Conservation (phyloP, 1,140 invertebrate species). For the Solen grandis region DNA sequence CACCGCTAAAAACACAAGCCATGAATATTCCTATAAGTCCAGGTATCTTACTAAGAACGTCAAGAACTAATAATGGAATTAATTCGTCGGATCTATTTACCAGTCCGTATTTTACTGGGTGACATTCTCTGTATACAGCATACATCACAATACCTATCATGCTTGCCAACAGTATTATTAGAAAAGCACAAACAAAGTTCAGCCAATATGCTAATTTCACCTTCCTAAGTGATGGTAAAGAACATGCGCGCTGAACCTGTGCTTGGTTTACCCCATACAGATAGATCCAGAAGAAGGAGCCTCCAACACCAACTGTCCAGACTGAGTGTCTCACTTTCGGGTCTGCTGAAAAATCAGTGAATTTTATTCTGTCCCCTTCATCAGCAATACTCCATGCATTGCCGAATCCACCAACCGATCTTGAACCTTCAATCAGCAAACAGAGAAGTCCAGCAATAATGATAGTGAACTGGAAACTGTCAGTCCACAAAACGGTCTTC, state of each 20-base stretch:
- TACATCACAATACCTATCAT: too few species aligned
- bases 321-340: too few species aligned
- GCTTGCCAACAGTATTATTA: slow-evolving; percentile 89
- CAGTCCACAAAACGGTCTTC: slow-evolving; percentile 94
- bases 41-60: slow-evolving; percentile 86
- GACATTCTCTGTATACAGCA: too few species aligned
- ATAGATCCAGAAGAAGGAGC: slow-evolving; percentile 94
- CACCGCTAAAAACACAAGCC: slow-evolving; percentile 27
- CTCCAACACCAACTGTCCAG: slow-evolving; percentile 81
- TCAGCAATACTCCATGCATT: slow-evolving; percentile 86
- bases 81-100: slow-evolving; percentile 82
- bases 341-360: too few species aligned
- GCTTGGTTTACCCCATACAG: too few species aligned
- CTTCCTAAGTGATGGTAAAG: slow-evolving; percentile 86
- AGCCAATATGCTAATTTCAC: slow-evolving; percentile 86
- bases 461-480: slow-evolving; percentile 92
- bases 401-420: slow-evolving; percentile 86
- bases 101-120: too few species aligned
- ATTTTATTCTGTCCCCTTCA: slow-evolving; percentile 86
- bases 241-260: slow-evolving; percentile 94
- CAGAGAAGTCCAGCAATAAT: too few species aligned
- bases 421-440: slow-evolving; percentile 87
- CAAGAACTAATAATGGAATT: slow-evolving; percentile 90
- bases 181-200: slow-evolving; percentile 87
- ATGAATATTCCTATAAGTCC: slow-evolving; percentile 93